These are phyloP conservation scores for Hestina assimilis DNA, from an alignment of 1,140 invertebrate genomes.

Conservation along the genomic window DNA sequence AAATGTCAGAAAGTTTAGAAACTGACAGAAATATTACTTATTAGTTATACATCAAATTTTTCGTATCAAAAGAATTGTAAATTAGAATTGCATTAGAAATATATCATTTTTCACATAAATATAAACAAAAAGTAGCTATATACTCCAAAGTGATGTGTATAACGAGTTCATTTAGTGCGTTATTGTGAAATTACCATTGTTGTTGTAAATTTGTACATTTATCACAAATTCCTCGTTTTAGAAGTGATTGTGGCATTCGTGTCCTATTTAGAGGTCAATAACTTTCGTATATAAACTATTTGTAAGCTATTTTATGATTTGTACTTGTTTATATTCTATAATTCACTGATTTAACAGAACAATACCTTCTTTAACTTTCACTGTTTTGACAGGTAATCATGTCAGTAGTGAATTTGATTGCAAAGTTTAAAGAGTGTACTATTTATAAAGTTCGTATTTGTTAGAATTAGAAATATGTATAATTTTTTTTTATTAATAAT, in stretches of 20 bases:
- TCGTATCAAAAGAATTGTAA: slow-evolving; percentile 13
- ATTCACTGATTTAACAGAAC: too few species aligned
- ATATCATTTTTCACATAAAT: not conserved
- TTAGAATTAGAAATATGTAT: too few species aligned
- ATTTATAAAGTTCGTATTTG: not conserved
- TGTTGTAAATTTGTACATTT: slow-evolving; percentile 11
- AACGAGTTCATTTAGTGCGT: not conserved
- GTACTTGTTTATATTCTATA: not conserved
- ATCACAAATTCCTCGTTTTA: slow-evolving; percentile 28
- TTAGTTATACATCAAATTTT: not conserved
- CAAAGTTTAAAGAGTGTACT: slow-evolving; percentile 14
- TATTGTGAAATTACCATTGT: not conserved
- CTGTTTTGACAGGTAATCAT: slow-evolving; percentile 5
- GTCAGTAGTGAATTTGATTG: slow-evolving; percentile 6
- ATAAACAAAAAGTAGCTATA: not conserved
- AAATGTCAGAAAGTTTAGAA: too few species aligned
- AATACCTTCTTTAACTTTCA: not conserved
- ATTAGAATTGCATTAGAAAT: slow-evolving; percentile 4
- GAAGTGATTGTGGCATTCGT: slow-evolving; percentile 33
- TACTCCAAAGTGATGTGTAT: not conserved
- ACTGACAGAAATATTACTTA: not conserved
- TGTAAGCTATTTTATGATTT: slow-evolving; percentile 5
- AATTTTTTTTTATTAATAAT: not conserved
- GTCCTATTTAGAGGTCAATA: slow-evolving; percentile 54
- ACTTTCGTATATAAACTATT: slow-evolving; percentile 17